These are phyloP conservation scores for Ips typographus DNA, from an alignment of 1,140 invertebrate genomes.

Conservation along the genomic window DNA sequence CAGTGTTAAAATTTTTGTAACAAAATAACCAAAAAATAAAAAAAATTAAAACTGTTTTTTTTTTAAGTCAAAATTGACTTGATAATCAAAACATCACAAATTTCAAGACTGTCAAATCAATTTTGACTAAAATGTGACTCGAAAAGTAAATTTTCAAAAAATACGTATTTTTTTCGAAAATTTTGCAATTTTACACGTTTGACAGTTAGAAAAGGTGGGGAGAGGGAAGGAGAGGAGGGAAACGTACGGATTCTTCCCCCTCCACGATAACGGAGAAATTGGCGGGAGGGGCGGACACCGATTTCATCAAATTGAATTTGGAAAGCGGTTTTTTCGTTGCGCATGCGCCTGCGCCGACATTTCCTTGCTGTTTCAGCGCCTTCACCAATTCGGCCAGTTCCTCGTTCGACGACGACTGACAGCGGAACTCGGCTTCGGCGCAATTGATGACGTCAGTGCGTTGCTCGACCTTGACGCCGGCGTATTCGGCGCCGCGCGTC, in stretches of 20 bases:
- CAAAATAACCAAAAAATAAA: too few species aligned
- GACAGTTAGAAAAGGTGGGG: background rate
- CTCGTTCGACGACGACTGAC: slow-evolving; percentile 22
- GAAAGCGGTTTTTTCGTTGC: slow-evolving; percentile 23
- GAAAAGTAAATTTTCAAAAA: too few species aligned
- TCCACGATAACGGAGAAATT: slow-evolving; percentile 45
- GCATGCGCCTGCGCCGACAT: too few species aligned
- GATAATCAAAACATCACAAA: too few species aligned
- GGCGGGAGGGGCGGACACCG: slow-evolving; percentile 34
- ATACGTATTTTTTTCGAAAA: too few species aligned
- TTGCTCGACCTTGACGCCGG: slow-evolving; percentile 38
- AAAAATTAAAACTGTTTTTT: too few species aligned
- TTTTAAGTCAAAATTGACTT: too few species aligned
- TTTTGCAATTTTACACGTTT: too few species aligned
- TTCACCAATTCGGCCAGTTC: slow-evolving; percentile 29
- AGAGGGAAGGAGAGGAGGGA: background rate
- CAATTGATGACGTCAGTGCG: slow-evolving; percentile 35
- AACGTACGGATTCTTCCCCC: slow-evolving; percentile 45
- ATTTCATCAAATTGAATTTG: slow-evolving; percentile 38
- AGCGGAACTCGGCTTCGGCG: background rate
- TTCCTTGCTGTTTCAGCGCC: background rate
- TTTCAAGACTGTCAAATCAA: too few species aligned
- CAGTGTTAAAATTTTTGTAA: too few species aligned
- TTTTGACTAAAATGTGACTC: too few species aligned
- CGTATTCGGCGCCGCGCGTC: slow-evolving; percentile 20